phyloP scores from a whole-genome alignment of 2,797 vertebrate genomes.

The Hydrolagus colliei region DNA sequence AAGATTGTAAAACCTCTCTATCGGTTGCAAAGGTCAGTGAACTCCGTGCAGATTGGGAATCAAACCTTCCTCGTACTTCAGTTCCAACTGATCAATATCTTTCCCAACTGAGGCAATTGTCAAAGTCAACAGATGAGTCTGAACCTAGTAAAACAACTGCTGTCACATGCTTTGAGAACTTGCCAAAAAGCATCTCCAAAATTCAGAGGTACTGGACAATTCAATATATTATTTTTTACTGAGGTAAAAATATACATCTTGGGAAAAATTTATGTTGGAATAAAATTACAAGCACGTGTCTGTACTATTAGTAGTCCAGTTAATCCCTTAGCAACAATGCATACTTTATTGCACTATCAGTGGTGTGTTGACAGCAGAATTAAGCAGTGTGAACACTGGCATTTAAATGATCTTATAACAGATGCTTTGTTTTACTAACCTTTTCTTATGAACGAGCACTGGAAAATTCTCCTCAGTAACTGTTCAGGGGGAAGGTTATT shows the following conservation, averaged over 20 bases:
- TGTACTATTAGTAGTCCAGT: not conserved
- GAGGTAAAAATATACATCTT: conserved; percentile 16
- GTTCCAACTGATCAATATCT: too few species aligned
- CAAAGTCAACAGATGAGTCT: not conserved
- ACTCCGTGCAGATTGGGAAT: too few species aligned
- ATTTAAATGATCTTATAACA: not conserved
- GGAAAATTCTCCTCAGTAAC: not conserved
- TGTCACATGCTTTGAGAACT: conserved; percentile 9
- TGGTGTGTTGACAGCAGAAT: not conserved
- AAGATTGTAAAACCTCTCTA: too few species aligned
- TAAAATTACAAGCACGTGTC: not conserved
- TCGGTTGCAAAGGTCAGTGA: too few species aligned
- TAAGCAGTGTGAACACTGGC: not conserved
- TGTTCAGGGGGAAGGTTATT: not conserved
- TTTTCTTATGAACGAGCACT: not conserved
- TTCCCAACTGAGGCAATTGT: too few species aligned
- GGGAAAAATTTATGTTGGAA: not conserved
- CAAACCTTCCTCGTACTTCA: too few species aligned
- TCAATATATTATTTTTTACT: conserved; percentile 13
- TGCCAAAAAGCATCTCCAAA: conserved; percentile 18
- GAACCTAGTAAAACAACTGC: conserved; percentile 17
- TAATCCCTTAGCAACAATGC: conserved; percentile 1
- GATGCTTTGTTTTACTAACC: not conserved
- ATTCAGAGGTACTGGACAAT: conserved; percentile 8
- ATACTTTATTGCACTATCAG: not conserved